Evolutionary conservation across 2,113 vertebrate genomes (phyloP), one percentile per base, ranked within the genome.

Genomic region (Oenanthe melanoleuca): DNA sequence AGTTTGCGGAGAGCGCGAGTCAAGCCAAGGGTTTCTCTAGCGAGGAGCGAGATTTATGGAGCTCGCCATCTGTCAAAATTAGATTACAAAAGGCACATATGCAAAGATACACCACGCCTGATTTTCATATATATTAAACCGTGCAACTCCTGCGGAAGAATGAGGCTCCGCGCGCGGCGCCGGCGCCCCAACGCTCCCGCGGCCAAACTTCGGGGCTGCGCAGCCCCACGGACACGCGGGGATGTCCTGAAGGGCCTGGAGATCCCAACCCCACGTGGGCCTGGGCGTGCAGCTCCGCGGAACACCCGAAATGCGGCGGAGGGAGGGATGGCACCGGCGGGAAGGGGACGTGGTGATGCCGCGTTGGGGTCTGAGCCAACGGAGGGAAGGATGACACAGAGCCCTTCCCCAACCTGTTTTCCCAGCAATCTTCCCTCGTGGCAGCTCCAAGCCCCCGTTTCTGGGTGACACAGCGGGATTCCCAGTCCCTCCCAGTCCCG

Each of bases 41-140:
- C 94, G 91, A 92, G 94, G 95, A 97, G 97, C 96, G 97, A 96
- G 97, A 97, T 98, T 98, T 98, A 97, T 95, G 96, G 96, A 97
- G 97, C 97, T 98, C 97, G 63, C 98, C 97, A 98, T 98, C 98
- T 98, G 98, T 98, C 97, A 98, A 96, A 98, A 98, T 98, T 97
- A 97, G 97, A 98, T 98, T 98, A 98, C 98, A 98, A 98, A 98
- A 97, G 96, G 98, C 98, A 97, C 97, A 98, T 97, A 98, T 98
- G 97, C 97, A 98, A 98, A 98, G 98, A 98, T 98, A 98, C 98
- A 98, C 97, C 98, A 97, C 61, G 91, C 93, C 98, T 99, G 98
- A 99, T 99, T 99, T 99, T 99, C 99, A 99, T 99, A 99, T 99
- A 99, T 99, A 99, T 99, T 99, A 99, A 99, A 99, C 98, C 98